phyloP scores from a whole-genome alignment of 2,113 vertebrate genomes.

The Erinaceus europaeus region DNA sequence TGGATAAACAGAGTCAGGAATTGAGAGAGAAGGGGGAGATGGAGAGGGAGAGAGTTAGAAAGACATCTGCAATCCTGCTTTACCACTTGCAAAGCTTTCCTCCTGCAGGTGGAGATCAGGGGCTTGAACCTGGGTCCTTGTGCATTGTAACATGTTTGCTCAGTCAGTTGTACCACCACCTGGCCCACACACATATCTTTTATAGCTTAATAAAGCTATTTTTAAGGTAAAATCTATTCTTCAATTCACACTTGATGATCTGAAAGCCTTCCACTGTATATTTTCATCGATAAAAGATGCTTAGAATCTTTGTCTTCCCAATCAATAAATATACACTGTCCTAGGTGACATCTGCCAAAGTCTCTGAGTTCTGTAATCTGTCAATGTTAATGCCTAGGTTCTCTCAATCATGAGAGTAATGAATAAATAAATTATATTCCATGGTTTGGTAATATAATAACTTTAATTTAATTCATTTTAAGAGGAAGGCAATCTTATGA shows the following conservation, averaged over 20 bases:
- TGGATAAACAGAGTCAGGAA: too few species aligned
- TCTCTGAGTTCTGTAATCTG: constrained; percentile 17
- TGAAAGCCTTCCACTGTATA: neutral
- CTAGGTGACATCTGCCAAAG: constrained; percentile 40
- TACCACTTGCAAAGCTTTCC: too few species aligned
- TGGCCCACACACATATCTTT: too few species aligned
- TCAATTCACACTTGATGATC: neutral
- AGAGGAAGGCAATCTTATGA: constrained; percentile 29
- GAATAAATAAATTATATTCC: constrained; percentile 55
- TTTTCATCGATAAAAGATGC: neutral
- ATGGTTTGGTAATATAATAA: constrained; percentile 55
- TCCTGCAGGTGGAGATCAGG: too few species aligned
- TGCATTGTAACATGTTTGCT: too few species aligned
- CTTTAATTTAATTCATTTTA: constrained; percentile 65
- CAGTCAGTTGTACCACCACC: too few species aligned
- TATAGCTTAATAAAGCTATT: neutral
- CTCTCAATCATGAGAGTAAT: constrained; percentile 30
- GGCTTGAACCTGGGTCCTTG: too few species aligned
- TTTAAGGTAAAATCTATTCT: neutral
- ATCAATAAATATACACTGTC: constrained; percentile 10
- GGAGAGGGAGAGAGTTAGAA: too few species aligned
- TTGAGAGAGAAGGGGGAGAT: too few species aligned
- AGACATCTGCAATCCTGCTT: too few species aligned
- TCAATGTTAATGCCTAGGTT: neutral
- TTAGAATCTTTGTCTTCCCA: neutral